A percentile compares a stretch with the other conserved stretches of the same genome.
Conservation (phyloP, 2,797 vertebrate genomes). For the Phrynocephalus vlangalii region DNA sequence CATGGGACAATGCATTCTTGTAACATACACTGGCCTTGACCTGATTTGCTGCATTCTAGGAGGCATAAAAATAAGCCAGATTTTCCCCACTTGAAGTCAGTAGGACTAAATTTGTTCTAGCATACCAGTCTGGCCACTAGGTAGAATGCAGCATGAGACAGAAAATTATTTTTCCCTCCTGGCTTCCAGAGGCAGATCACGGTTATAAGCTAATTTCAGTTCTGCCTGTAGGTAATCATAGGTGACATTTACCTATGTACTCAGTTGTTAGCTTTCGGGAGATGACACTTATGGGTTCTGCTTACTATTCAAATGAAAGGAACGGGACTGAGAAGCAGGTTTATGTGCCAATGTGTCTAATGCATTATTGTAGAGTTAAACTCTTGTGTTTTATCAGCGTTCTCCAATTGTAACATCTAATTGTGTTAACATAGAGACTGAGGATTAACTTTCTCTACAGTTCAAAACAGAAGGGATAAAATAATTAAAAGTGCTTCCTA, state of each 20-base stretch:
- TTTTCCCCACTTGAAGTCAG: constrained; percentile 5
- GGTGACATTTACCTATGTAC: constrained; percentile 10
- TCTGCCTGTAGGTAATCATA: background rate
- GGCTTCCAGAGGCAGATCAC: background rate
- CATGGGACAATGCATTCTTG: background rate
- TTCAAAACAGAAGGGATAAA: constrained; percentile 18
- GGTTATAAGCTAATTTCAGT: background rate
- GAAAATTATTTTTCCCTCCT: background rate
- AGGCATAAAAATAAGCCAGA: background rate
- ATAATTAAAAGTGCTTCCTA: background rate
- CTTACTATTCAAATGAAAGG: background rate
- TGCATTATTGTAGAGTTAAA: background rate
- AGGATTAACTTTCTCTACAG: background rate
- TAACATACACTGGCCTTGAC: background rate
- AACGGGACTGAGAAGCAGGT: background rate
- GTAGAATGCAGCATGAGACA: background rate
- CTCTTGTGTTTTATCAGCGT: background rate
- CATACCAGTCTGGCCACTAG: background rate
- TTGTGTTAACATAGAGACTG: constrained; percentile 7
- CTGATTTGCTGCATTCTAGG: constrained; percentile 1
- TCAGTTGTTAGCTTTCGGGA: constrained; percentile 19
- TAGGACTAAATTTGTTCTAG: background rate
- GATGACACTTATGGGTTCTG: background rate
- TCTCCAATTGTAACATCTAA: constrained; percentile 22
- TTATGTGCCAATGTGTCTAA: background rate